Evolutionary conservation across 2,888 invertebrate species (phyloP).

Genomic region (Amphiduros pacificus): DNA sequence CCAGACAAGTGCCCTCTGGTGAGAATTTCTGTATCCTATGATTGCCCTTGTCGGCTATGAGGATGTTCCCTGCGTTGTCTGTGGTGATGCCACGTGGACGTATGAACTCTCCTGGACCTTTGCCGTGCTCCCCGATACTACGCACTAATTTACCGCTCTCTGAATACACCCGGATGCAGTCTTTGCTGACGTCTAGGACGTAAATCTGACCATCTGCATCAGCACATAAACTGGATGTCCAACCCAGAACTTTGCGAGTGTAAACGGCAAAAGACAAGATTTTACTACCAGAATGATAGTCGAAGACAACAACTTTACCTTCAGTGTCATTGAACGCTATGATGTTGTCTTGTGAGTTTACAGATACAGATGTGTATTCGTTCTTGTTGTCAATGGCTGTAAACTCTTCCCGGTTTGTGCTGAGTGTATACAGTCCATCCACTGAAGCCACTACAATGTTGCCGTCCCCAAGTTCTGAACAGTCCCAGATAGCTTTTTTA

Average conservation of each 20-base stretch:
- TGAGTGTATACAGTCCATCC: constrained; percentile 2
- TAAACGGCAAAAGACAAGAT: constrained; percentile 6
- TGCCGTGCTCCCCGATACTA: constrained; percentile 7
- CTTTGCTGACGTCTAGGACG: constrained; percentile 8
- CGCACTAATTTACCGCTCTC: neutral
- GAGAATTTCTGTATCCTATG: constrained; percentile 9
- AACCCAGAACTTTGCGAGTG: constrained; percentile 1
- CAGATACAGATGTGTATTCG: constrained; percentile 14
- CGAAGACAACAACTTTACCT: neutral
- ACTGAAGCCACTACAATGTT: neutral
- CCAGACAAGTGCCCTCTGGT: neutral
- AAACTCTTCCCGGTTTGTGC: constrained; percentile 1
- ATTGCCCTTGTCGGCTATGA: constrained; percentile 14
- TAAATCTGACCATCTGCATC: neutral
- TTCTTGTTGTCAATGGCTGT: neutral
- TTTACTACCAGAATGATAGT: neutral
- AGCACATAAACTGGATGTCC: neutral
- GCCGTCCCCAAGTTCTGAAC: constrained; percentile 4
- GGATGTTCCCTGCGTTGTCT: neutral
- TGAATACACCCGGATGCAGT: constrained; percentile 8
- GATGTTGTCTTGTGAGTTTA: neutral
- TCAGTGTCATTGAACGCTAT: constrained; percentile 12
- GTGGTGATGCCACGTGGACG: constrained; percentile 1
- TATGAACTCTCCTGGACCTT: constrained; percentile 9
- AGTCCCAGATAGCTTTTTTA: constrained; percentile 13